phyloP scores from a whole-genome alignment of 2,113 vertebrate species.

The rabbit (Oryctolagus cuniculus) region DNA sequence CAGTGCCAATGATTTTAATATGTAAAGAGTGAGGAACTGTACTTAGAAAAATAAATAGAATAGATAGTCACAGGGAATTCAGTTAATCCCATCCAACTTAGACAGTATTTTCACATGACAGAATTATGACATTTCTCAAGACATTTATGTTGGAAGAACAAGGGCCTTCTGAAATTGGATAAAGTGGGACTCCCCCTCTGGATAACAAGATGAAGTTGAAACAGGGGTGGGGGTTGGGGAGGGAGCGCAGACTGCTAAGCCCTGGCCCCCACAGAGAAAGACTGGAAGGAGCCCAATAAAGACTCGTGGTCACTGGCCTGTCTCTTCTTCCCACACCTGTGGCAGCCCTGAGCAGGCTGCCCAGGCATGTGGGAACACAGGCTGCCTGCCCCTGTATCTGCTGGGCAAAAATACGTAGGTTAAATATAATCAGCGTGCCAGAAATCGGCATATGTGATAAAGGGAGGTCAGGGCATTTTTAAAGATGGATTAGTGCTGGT shows the following conservation, averaged over 20 bases:
- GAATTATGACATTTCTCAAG: constrained; percentile 72
- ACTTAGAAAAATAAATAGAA: neutral
- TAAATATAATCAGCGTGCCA: constrained; percentile 58
- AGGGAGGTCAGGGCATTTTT: constrained; percentile 33
- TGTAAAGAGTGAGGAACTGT: constrained; percentile 38
- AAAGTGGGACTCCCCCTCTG: constrained; percentile 38
- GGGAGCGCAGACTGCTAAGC: neutral
- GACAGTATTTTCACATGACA: neutral
- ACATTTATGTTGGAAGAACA: constrained; percentile 16
- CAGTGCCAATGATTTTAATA: constrained; percentile 35
- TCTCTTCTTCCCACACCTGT: constrained; percentile 55
- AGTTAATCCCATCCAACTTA: constrained; percentile 41
- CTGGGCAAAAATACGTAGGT: constrained; percentile 44
- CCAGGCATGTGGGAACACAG: constrained; percentile 31
- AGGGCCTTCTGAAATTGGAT: constrained; percentile 65
- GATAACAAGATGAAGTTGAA: neutral
- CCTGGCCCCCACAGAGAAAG: neutral
- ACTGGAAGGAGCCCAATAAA: constrained; percentile 39
- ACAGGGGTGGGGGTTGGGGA: neutral
- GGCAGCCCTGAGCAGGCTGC: constrained; percentile 33
- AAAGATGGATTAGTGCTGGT: constrained; percentile 47
- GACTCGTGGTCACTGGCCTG: constrained; percentile 56
- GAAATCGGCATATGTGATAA: constrained; percentile 25
- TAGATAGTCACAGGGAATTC: constrained; percentile 58
- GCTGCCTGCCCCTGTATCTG: constrained; percentile 56